Evolutionary conservation across 2,113 vertebrate species (phyloP), one percentile per base, ranked within the genome.

Genomic region (Planiliza haematocheilus): DNA sequence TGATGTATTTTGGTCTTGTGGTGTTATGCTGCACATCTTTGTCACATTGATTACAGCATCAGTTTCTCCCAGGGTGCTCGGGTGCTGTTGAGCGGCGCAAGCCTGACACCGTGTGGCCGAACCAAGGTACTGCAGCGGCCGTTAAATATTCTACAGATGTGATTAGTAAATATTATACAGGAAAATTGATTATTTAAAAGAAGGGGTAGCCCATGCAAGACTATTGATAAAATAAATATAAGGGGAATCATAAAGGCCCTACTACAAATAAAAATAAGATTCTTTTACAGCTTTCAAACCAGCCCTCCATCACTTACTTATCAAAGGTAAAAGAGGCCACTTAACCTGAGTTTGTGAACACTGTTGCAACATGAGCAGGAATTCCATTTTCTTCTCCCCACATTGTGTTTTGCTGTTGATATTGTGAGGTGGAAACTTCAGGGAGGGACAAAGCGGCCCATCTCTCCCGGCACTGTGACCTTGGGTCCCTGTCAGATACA

Each of bases 331-430:
- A 74, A 66, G 38, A 70, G 57, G 61, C 58, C 74, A 53, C 8
- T 70, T 77, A 78, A 83, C 72, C 62, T 1, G 43, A 62, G 66
- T 85, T 86, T 89, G 69, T 83, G 84, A 93, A 87, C 81, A 88
- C 86, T 92, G 92, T 91, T 89, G 91, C 91, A 91, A 94, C 92
- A 93, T 16, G 92, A 93, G 86, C 81, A 90, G 83, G 91, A 93
- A 94, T 94, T 93, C 92, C 92, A 82, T 71, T 73, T 88, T 78
- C 73, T 73, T 75, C 87, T 90, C 87, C 84, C 81, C 81, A 86
- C 91, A 93, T 93, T 94, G 92, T 93, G 90, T 91, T 78, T 51
- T 78, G 74, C 82, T 92, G 91, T 91, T 93, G 92, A 92, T 93
- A 93, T 84, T 92, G 85, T 60, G 86, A 89, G 86, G 84, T 88